These are phyloP conservation scores for Odontesthes bonariensis DNA, from an alignment of 2,113 vertebrate species.

Conservation along the genomic window DNA sequence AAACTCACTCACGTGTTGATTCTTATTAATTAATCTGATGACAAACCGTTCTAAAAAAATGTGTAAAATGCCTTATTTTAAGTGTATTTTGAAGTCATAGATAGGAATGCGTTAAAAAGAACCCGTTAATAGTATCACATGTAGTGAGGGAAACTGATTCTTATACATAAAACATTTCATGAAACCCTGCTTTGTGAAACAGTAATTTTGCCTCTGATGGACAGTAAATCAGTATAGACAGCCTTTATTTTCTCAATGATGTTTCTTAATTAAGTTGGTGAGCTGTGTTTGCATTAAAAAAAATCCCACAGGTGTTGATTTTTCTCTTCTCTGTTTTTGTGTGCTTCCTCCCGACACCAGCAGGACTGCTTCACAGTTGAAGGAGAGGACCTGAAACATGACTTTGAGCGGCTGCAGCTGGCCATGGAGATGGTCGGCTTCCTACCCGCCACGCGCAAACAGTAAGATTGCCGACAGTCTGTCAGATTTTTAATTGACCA, in stretches of 20 bases:
- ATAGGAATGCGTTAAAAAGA: too few relatives aligned
- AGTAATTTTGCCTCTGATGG: not conserved
- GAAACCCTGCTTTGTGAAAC: constrained; percentile 13
- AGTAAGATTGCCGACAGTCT: constrained; percentile 83
- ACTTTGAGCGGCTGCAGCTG: constrained; percentile 95
- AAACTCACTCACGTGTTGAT: too few relatives aligned
- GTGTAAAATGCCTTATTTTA: not conserved
- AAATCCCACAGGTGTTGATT: constrained; percentile 11
- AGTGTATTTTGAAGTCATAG: not conserved
- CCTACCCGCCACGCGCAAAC: constrained; percentile 90
- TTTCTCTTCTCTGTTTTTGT: constrained; percentile 6
- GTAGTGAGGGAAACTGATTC: not conserved
- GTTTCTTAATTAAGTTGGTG: not conserved
- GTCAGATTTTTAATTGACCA: too few relatives aligned
- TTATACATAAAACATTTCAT: not conserved
- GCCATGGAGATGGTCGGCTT: constrained; percentile 99
- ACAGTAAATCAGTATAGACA: not conserved
- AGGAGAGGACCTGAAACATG: constrained; percentile 95
- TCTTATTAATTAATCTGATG: not conserved
- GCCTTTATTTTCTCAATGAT: not conserved
- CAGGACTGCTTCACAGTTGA: constrained; percentile 95
- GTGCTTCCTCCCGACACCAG: constrained; percentile 44
- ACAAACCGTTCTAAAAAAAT: not conserved
- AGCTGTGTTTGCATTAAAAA: not conserved
- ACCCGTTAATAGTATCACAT: not conserved